Evolutionary conservation across 2,797 vertebrate species (phyloP).

Genomic region (Poeciliopsis paucimaculata): DNA sequence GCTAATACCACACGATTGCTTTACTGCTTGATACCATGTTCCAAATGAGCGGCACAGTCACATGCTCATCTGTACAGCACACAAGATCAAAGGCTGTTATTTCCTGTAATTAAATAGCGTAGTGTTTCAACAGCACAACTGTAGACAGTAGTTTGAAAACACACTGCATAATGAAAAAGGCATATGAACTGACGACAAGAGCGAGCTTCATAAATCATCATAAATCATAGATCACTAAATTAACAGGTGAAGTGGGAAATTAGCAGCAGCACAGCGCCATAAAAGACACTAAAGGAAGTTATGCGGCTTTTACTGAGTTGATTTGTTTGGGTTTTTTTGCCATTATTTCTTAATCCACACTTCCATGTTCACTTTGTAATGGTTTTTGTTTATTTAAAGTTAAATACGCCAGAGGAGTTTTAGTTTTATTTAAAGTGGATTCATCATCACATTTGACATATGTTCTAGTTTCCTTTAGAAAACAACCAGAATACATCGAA

Average conservation of each 20-base stretch:
- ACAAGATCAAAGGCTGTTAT: background rate
- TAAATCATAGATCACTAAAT: background rate
- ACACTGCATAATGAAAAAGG: background rate
- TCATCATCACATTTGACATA: background rate
- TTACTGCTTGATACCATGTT: slow-evolving; percentile 1
- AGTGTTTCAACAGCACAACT: background rate
- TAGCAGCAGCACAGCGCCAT: background rate
- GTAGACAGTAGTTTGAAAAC: background rate
- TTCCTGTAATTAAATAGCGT: background rate
- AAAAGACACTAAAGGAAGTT: background rate
- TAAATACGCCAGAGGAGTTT: background rate
- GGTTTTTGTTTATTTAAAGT: background rate
- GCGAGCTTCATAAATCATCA: background rate
- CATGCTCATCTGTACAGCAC: background rate
- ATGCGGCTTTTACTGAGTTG: background rate
- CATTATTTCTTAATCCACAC: background rate
- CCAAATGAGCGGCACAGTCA: background rate
- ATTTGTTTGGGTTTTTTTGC: background rate
- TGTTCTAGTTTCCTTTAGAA: background rate
- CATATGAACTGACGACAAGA: background rate
- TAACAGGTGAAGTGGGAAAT: background rate
- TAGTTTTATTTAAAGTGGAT: background rate
- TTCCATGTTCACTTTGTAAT: background rate
- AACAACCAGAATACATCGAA: background rate
- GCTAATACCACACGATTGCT: background rate